Conservation (phyloP, 2,113 vertebrate species). For the Tauraco erythrolophus region DNA sequence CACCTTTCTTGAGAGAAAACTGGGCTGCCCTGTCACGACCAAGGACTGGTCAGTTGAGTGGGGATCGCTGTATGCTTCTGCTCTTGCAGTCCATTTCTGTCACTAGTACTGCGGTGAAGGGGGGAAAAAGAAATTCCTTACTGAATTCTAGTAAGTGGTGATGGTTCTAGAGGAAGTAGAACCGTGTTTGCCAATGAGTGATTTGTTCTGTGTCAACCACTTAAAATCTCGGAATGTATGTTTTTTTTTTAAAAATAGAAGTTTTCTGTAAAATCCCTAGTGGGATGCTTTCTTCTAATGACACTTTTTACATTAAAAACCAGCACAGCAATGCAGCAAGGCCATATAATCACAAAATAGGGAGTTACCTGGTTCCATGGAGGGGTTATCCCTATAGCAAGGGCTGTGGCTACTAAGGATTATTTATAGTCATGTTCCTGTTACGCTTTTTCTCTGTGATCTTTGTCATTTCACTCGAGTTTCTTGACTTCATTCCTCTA, state of each 20-base stretch:
- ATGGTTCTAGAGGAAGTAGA: background rate
- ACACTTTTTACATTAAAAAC: background rate
- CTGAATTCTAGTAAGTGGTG: background rate
- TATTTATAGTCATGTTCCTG: background rate
- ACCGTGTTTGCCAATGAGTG: background rate
- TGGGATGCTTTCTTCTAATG: background rate
- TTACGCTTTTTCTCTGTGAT: background rate
- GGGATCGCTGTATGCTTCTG: background rate
- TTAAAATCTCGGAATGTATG: background rate
- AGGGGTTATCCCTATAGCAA: background rate
- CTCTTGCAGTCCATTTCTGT: background rate
- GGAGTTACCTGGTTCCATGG: background rate
- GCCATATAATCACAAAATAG: background rate
- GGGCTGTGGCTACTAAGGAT: background rate
- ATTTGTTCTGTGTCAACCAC: background rate
- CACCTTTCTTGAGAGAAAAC: background rate
- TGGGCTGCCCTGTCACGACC: slow-evolving; percentile 12
- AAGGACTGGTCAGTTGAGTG: background rate
- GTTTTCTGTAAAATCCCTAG: background rate
- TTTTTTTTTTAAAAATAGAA: background rate
- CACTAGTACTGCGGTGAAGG: background rate
- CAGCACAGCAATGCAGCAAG: background rate
- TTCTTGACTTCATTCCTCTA: background rate
- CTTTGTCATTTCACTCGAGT: background rate
- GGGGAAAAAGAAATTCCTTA: background rate